Conservation (phyloP, 2,888 invertebrate species). For the Microchrysa polita region DNA sequence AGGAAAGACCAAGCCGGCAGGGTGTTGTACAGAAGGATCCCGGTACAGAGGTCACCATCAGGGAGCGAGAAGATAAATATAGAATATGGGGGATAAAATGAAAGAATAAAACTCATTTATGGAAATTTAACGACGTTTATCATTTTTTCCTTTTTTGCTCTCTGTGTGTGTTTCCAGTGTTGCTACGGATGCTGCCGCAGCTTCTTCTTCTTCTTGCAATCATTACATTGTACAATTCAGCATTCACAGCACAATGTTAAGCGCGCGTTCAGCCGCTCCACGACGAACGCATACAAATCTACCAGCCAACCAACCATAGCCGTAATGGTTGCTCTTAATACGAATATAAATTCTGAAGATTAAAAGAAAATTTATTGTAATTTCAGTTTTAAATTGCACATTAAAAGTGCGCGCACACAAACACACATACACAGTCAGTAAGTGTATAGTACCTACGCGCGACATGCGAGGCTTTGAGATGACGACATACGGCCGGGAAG, state of each 20-base stretch:
- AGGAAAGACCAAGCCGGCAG: background rate
- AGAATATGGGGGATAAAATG: slow-evolving; percentile 33
- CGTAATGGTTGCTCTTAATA: slow-evolving; percentile 44
- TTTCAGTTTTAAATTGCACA: slow-evolving; percentile 52
- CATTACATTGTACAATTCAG: background rate
- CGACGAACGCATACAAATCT: slow-evolving; percentile 32
- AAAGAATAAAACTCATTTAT: slow-evolving; percentile 50
- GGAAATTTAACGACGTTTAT: slow-evolving; percentile 51
- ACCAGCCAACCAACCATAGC: slow-evolving; percentile 25
- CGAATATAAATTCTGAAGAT: slow-evolving; percentile 51
- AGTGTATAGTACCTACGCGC: background rate
- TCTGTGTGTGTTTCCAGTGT: slow-evolving; percentile 3
- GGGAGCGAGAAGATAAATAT: slow-evolving; percentile 4
- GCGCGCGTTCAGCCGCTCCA: background rate
- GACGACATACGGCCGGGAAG: background rate
- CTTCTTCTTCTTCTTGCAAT: background rate
- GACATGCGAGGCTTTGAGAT: background rate
- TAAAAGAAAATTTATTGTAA: slow-evolving; percentile 52
- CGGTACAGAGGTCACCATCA: slow-evolving; percentile 26
- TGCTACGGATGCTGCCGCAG: background rate
- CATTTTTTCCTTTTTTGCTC: too few relatives aligned
- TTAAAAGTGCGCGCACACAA: slow-evolving; percentile 46
- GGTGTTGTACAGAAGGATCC: background rate
- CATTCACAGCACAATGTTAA: background rate
- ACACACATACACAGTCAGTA: slow-evolving; percentile 13